These are phyloP conservation scores for Mus spretus DNA, from an alignment of 2,797 vertebrate species.

Conservation along the genomic window DNA sequence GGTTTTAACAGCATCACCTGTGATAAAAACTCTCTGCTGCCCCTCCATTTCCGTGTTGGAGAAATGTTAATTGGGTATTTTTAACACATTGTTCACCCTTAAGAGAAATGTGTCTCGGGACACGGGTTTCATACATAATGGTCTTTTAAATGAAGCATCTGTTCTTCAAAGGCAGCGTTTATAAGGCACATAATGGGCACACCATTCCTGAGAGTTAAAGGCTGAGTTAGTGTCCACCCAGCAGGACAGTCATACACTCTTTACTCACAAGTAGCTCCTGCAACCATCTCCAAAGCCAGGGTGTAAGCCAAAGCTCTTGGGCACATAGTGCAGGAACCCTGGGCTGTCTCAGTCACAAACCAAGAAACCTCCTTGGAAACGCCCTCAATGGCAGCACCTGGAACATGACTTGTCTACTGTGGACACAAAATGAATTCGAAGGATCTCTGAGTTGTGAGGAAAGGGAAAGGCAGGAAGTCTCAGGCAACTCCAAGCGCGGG, in stretches of 20 bases:
- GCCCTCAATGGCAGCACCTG: not conserved
- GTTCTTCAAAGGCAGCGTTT: constrained; percentile 11
- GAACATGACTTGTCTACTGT: not conserved
- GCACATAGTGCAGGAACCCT: not conserved
- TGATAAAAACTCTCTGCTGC: not conserved
- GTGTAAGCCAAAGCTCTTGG: not conserved
- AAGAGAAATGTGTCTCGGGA: not conserved
- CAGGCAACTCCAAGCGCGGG: not conserved
- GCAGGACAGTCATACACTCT: not conserved
- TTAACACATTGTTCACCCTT: constrained; percentile 27
- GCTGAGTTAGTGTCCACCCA: not conserved
- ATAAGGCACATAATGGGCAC: not conserved
- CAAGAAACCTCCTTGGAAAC: not conserved
- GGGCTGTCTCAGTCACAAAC: not conserved
- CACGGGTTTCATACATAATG: not conserved
- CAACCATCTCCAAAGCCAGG: not conserved
- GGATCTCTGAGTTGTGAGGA: not conserved
- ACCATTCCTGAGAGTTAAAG: not conserved
- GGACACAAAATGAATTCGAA: not conserved
- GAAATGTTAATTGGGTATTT: not conserved
- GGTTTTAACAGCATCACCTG: not conserved
- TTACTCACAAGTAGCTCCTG: accelerated
- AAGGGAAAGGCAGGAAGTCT: not conserved
- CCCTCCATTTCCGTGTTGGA: not conserved
- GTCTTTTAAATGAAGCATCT: not conserved